phyloP scores from a whole-genome alignment of 1,140 invertebrate species.

The Lepidurus arcticus region DNA sequence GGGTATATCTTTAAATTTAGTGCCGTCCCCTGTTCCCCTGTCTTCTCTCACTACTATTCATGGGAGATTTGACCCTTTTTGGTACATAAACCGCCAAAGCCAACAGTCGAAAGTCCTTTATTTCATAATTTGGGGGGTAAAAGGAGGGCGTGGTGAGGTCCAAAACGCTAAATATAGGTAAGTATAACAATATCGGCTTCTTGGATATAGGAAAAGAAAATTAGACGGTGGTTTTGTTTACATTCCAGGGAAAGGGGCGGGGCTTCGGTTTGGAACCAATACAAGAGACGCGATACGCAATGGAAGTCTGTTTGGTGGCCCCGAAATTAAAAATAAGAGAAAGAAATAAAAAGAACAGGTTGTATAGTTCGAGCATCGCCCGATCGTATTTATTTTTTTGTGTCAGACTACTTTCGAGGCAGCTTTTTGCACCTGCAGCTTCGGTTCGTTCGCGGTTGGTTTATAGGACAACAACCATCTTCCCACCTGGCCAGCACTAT shows the following conservation, averaged over 20 bases:
- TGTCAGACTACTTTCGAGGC: constrained; percentile 13
- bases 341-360: not conserved
- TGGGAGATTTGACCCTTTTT: no score
- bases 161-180: no score
- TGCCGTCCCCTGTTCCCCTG: no score
- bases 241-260: not conserved
- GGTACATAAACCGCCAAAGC: no score
- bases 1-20: no score
- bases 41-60: no score
- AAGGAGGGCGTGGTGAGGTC: no score
- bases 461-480: not conserved
- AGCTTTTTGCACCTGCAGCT: constrained; percentile 16
- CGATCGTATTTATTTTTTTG: constrained; percentile 13
- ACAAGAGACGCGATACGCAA: not conserved
- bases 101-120: no score
- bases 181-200: no score
- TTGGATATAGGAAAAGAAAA: not conserved
- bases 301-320: not conserved
- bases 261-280: not conserved
- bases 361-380: not conserved
- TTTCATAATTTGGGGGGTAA: no score
- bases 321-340: not conserved
- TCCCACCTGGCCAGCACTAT: constrained; percentile 5
- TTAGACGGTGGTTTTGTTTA: not conserved
- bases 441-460: constrained; percentile 9